phyloP scores from a whole-genome alignment of 2,888 invertebrate genomes.

The Agriotes lineatus region DNA sequence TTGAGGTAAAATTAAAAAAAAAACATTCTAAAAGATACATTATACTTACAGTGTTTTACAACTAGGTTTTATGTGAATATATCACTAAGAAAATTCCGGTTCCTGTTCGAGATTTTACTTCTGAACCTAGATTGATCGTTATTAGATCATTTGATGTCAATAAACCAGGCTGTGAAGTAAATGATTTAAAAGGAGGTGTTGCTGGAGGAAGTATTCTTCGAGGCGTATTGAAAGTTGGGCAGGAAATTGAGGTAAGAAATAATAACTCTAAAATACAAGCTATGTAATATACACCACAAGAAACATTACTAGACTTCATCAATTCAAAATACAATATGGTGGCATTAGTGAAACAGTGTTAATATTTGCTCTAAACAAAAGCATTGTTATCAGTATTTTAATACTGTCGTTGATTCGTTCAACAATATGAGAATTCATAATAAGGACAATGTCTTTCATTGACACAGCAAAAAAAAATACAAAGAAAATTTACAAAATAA shows the following conservation, averaged over 20 bases:
- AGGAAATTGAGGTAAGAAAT: constrained; percentile 91
- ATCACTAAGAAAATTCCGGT: constrained; percentile 98
- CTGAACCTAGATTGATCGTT: constrained; percentile 94
- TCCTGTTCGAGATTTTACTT: constrained; percentile 94
- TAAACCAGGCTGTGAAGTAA: constrained; percentile 99
- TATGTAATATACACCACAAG: too few species aligned
- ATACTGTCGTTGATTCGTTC: too few species aligned
- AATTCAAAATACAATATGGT: too few species aligned
- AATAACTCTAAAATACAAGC: too few species aligned
- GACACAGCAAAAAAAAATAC: too few species aligned
- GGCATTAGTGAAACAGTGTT: too few species aligned
- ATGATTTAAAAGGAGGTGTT: constrained; percentile 97
- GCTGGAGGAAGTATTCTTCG: constrained; percentile 98
- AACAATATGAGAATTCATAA: too few species aligned
- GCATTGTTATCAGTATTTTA: too few species aligned
- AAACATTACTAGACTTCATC: too few species aligned
- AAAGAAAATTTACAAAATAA: too few species aligned
- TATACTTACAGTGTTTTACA: constrained; percentile 6
- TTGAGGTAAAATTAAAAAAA: constrained; percentile 91
- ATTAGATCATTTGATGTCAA: constrained; percentile 99
- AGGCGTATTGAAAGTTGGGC: constrained; percentile 96
- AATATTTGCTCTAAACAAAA: too few species aligned
- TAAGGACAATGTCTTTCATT: too few species aligned
- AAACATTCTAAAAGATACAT: not conserved
- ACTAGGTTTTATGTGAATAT: constrained; percentile 92